Evolutionary conservation across 1,140 invertebrate species (phyloP).

Genomic region (Aleiodes sp.): DNA sequence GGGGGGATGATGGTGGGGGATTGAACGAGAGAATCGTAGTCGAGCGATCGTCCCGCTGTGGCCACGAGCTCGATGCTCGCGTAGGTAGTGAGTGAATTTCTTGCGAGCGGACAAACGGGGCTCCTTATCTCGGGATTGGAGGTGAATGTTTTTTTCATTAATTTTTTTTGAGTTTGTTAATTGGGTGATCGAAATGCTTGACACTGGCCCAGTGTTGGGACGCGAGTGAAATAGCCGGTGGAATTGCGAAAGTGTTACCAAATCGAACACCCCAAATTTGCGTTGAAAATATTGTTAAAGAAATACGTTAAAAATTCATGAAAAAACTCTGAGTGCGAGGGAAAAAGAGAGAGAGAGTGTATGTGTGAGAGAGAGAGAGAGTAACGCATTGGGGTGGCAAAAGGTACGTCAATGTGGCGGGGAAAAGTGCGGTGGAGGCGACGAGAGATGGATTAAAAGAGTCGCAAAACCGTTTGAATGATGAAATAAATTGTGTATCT

Average conservation of each 20-base stretch:
- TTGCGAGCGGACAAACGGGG: conserved; percentile 51
- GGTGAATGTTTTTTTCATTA: not conserved
- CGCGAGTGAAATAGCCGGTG: conserved; percentile 21
- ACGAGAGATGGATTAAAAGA: conserved; percentile 2
- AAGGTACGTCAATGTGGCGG: conserved; percentile 15
- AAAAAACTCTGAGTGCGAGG: conserved; percentile 14
- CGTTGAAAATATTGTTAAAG: no score
- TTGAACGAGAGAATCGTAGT: conserved; percentile 50
- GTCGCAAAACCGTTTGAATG: not conserved
- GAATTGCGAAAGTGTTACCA: no score
- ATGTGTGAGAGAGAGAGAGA: conserved; percentile 35
- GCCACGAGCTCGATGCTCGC: conserved; percentile 64
- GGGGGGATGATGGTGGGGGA: conserved; percentile 22
- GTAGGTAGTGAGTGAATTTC: conserved; percentile 63
- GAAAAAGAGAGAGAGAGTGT: conserved; percentile 33
- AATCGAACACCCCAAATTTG: no score
- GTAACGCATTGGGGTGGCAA: conserved; percentile 12
- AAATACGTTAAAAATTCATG: not conserved
- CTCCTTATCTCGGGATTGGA: conserved; percentile 23
- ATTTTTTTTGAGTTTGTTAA: no score
- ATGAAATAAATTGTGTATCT: not conserved
- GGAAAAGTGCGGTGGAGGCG: conserved; percentile 1
- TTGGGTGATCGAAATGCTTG: conserved; percentile 21
- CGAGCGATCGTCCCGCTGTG: conserved; percentile 64
- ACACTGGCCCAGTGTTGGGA: not conserved